phyloP scores from a whole-genome alignment of 1,140 invertebrate species.

The Achroia grisella region DNA sequence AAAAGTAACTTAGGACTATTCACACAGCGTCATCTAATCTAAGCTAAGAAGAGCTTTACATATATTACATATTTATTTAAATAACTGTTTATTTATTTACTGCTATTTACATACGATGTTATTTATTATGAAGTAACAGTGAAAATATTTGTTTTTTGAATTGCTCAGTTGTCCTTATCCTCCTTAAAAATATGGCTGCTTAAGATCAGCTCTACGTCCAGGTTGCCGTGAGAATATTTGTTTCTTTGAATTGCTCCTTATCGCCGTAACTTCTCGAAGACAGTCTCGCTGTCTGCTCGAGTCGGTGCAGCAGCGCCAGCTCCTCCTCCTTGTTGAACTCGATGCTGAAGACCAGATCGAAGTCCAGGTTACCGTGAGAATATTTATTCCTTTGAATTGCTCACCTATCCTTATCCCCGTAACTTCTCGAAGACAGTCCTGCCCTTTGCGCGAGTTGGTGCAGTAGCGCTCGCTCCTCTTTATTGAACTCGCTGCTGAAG shows the following conservation, averaged over 20 bases:
- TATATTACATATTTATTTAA: background rate
- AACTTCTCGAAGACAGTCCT: slow-evolving; percentile 75
- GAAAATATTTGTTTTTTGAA: too few relatives aligned
- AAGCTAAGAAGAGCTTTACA: background rate
- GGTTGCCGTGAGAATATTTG: slow-evolving; percentile 52
- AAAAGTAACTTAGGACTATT: too few relatives aligned
- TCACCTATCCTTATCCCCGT: slow-evolving; percentile 62
- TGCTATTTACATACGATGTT: too few relatives aligned
- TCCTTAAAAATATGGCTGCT: slow-evolving; percentile 79
- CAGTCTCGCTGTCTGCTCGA: slow-evolving; percentile 65
- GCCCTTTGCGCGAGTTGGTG: slow-evolving; percentile 73
- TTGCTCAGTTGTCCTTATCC: too few relatives aligned
- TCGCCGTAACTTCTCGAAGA: slow-evolving; percentile 76
- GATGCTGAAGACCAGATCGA: slow-evolving; percentile 78
- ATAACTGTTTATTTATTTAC: too few relatives aligned
- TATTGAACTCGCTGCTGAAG: slow-evolving; percentile 81
- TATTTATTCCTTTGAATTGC: slow-evolving; percentile 4
- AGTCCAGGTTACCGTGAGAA: slow-evolving; percentile 61
- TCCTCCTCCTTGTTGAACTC: slow-evolving; percentile 82
- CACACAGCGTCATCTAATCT: too few relatives aligned
- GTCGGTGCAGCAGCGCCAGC: slow-evolving; percentile 78
- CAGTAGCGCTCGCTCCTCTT: slow-evolving; percentile 80
- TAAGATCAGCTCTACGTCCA: slow-evolving; percentile 77
- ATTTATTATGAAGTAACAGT: too few relatives aligned
- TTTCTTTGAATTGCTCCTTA: slow-evolving; percentile 6